Percentiles rank a stretch among this genome's conserved stretches.
Evolutionary conservation across 2,888 invertebrate genomes (phyloP).

Genomic region (Tetheella fluctuosa): DNA sequence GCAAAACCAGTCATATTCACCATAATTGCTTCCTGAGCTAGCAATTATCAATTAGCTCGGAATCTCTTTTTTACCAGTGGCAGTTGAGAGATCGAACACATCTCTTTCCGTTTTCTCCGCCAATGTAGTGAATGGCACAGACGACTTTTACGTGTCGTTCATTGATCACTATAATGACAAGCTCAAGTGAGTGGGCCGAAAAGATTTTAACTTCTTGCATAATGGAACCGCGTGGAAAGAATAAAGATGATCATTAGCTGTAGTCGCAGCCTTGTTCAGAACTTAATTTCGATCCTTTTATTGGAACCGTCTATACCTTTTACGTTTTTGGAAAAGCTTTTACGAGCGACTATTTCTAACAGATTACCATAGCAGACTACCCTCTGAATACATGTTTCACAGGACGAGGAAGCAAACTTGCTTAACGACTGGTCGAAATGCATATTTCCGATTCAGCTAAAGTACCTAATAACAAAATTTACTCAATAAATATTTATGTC

Average conservation of each 20-base stretch:
- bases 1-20: constrained; percentile 20
- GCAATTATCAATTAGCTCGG: constrained; percentile 40
- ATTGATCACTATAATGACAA: constrained; percentile 5
- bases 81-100: constrained; percentile 8
- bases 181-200: not conserved
- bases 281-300: no score
- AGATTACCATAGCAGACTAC: not conserved
- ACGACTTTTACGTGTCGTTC: constrained; percentile 2
- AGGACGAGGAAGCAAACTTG: no score
- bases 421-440: not conserved
- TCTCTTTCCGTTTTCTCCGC: constrained; percentile 10
- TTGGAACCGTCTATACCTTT: not conserved
- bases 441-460: not conserved
- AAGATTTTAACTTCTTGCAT: not conserved
- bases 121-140: constrained; percentile 4
- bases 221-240: not conserved
- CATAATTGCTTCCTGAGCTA: constrained; percentile 39
- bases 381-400: no score
- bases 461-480: not conserved
- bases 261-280: not conserved
- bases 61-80: constrained; percentile 30
- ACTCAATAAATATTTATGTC: not conserved
- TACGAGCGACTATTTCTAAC: not conserved
- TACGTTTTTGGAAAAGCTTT: not conserved
- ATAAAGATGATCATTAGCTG: not conserved